Base-by-base conservation (phyloP, 2,113 vertebrate species). In the Sceloporus undulatus region DNA sequence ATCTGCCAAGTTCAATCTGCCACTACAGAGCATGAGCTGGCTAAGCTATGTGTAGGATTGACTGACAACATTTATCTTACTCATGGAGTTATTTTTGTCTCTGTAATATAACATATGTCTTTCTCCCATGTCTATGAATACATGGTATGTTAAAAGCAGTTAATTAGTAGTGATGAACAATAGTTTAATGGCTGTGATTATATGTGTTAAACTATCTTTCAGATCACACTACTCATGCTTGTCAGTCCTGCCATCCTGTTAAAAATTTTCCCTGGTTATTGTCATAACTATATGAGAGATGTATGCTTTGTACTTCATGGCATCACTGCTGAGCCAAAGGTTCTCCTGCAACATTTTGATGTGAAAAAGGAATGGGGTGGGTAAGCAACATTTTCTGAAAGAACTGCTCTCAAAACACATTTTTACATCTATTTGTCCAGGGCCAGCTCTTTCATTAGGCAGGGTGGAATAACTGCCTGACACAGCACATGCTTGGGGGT, bases 1-100 rank as follows among this genome's bases (percentile, higher is more conserved):
- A 94, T 82, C 95, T 96, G 95, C 95, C 95, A 95, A 89, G 90
- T 94, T 93, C 85, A 93, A 96, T 96, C 88, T 94, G 89, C 91
- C 90, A 84, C 92, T 95, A 94, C 93, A 95, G 91, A 89, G 89
- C 87, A 90, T 91, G 87, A 93, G 82, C 84, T 92, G 89, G 88
- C 90, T 94, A 91, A 89, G 87, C 92, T 94, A 94, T 92, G 85
- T 93, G 90, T 94, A 29, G 95, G 85, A 92, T 88, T 95, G 95
- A 95, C 92, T 95, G 95, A 95, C 95, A 94, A 91, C 87, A 88
- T 87, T 93, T 95, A 94, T 82, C 92, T 93, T 94, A 94, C 87
- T 86, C 81, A 90, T 83, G 79, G 92, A 93, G 89, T 90, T 88
- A 91, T 90, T 93, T 87, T 91, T 94, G 88, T 93, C 93, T 92